Percentiles rank a stretch among this genome's conserved stretches.
Conservation (phyloP, 2,113 vertebrate species). For the Bubalus kerabau region DNA sequence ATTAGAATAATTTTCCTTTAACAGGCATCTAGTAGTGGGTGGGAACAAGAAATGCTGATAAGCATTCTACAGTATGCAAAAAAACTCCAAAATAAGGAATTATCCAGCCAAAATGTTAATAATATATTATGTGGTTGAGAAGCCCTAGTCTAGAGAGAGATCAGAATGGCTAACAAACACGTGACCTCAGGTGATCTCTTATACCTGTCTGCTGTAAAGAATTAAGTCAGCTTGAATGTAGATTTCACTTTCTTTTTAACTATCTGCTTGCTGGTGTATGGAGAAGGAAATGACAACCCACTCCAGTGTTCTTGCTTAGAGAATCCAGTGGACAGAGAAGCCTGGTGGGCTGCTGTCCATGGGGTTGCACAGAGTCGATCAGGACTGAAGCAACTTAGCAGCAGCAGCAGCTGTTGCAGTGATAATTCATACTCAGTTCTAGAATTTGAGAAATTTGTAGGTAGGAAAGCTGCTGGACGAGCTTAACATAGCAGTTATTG, state of each 20-base stretch:
- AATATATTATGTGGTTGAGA: neutral
- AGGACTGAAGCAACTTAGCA: neutral
- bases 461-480: neutral
- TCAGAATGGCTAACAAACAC: neutral
- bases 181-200: neutral
- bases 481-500: neutral
- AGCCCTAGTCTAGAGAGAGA: neutral
- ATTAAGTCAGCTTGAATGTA: neutral
- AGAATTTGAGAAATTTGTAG: neutral
- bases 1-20: neutral
- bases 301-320: neutral
- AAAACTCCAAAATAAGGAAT: neutral
- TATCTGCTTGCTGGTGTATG: neutral
- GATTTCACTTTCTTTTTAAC: neutral
- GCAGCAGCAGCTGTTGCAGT: neutral
- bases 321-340: accelerated
- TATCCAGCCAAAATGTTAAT: neutral
- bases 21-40: neutral
- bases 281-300: neutral
- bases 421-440: neutral
- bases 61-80: neutral
- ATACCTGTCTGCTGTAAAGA: neutral
- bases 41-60: neutral
- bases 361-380: accelerated
- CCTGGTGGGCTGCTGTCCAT: neutral